phyloP scores from a whole-genome alignment of 2,888 invertebrate species.

The Physocephala rufipes region DNA sequence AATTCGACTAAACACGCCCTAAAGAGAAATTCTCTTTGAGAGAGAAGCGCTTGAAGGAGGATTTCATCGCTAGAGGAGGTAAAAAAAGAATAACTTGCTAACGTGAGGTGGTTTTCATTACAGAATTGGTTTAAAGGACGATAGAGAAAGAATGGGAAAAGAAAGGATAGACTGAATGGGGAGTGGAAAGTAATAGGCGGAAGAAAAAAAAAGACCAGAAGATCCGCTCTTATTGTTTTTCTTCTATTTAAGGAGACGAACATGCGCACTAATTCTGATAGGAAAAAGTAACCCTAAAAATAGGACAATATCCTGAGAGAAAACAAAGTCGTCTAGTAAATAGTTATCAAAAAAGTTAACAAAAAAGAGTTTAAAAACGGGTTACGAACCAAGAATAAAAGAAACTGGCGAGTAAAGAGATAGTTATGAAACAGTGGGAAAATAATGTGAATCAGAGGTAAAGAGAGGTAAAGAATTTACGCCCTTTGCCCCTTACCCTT shows the following conservation, averaged over 20 bases:
- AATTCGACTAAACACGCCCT: constrained; percentile 54
- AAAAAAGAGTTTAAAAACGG: neutral
- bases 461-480: neutral
- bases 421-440: neutral
- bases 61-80: constrained; percentile 34
- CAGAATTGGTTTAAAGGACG: neutral
- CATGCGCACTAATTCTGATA: constrained; percentile 6
- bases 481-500: no score
- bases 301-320: no score
- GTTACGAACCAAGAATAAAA: neutral
- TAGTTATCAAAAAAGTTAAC: neutral
- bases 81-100: constrained; percentile 4
- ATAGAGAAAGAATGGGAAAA: no score
- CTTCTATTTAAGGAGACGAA: neutral
- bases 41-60: neutral
- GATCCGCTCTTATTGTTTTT: constrained; percentile 31
- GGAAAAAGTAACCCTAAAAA: no score
- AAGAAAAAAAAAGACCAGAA: no score
- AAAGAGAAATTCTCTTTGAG: constrained; percentile 53
- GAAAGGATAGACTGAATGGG: no score
- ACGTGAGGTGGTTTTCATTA: neutral
- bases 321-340: neutral
- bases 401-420: neutral
- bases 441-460: neutral
- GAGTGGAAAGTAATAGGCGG: neutral